Evolutionary conservation across 1,140 invertebrate genomes (phyloP).

Genomic region (Drosophila pruinosa): DNA sequence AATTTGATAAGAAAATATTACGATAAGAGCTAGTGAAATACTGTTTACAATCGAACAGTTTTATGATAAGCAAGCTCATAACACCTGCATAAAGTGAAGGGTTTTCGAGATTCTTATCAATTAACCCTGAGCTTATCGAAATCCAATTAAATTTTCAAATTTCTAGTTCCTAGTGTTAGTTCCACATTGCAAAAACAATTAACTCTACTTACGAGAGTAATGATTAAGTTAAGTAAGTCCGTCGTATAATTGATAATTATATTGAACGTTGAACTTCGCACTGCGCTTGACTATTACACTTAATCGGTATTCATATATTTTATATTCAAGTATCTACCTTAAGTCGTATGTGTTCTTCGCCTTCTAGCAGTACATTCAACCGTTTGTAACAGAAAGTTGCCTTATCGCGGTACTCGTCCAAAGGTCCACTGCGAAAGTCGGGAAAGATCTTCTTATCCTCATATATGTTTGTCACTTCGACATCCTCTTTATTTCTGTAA

Average conservation of each 20-base stretch:
- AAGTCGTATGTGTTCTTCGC: conserved; percentile 84
- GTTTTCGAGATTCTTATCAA: background rate
- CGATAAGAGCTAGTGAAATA: too few species aligned
- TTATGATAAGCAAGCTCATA: conserved; percentile 15
- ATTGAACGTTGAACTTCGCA: conserved; percentile 51
- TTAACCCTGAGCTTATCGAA: background rate
- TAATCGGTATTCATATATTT: background rate
- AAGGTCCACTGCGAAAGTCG: conserved; percentile 88
- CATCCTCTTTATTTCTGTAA: conserved; percentile 41
- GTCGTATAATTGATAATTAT: background rate
- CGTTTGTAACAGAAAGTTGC: conserved; percentile 93
- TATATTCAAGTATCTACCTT: conserved; percentile 83
- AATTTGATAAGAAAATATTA: conserved; percentile 23
- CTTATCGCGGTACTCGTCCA: conserved; percentile 89
- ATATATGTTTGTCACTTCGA: conserved; percentile 48
- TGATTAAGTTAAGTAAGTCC: background rate
- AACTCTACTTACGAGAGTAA: background rate
- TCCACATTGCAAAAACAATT: background rate
- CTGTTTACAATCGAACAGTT: conserved; percentile 6
- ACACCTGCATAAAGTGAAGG: background rate
- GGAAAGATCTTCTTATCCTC: conserved; percentile 83
- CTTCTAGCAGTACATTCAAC: conserved; percentile 89
- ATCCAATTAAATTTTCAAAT: background rate
- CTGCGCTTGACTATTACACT: background rate
- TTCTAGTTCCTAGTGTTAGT: background rate